These are phyloP conservation scores for Drosophila maculinotata DNA, from an alignment of 2,888 invertebrate species.

Conservation along the genomic window DNA sequence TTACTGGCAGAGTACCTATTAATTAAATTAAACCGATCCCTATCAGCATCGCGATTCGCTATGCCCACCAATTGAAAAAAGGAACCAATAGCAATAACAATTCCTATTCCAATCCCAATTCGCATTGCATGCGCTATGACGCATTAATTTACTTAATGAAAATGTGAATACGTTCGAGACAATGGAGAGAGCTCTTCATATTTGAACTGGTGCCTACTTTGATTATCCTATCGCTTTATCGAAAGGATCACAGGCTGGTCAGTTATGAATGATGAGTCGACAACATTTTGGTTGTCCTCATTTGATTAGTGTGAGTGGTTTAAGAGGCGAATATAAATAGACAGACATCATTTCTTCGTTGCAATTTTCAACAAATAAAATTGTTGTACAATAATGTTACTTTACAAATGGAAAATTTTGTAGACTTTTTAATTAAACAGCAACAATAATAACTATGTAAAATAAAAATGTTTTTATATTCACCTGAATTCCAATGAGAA, in stretches of 20 bases:
- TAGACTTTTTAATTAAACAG: not conserved
- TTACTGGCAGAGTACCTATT: not conserved
- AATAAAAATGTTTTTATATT: not conserved
- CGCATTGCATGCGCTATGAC: slow-evolving; percentile 14
- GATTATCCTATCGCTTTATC: slow-evolving; percentile 29
- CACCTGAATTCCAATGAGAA: slow-evolving; percentile 23
- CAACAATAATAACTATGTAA: not conserved
- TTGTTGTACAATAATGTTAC: not conserved
- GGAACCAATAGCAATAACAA: not conserved
- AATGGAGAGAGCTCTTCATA: not conserved
- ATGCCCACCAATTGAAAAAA: not conserved
- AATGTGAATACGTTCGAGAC: slow-evolving; percentile 5
- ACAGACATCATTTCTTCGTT: not conserved
- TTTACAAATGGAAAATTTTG: not conserved
- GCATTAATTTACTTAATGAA: slow-evolving; percentile 56
- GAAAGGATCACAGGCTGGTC: not conserved
- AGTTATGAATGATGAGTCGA: slow-evolving; percentile 42
- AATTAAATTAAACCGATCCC: slow-evolving; percentile 56
- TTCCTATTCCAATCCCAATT: slow-evolving; percentile 20
- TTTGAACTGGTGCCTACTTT: slow-evolving; percentile 17
- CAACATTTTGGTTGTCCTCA: slow-evolving; percentile 32
- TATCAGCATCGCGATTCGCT: slow-evolving; percentile 35
- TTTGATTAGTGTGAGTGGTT: slow-evolving; percentile 61
- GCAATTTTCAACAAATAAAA: slow-evolving; percentile 15
- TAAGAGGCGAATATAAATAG: slow-evolving; percentile 1